phyloP scores from a whole-genome alignment of 2,888 invertebrate species.

The Xanthostigma xanthostigma region DNA sequence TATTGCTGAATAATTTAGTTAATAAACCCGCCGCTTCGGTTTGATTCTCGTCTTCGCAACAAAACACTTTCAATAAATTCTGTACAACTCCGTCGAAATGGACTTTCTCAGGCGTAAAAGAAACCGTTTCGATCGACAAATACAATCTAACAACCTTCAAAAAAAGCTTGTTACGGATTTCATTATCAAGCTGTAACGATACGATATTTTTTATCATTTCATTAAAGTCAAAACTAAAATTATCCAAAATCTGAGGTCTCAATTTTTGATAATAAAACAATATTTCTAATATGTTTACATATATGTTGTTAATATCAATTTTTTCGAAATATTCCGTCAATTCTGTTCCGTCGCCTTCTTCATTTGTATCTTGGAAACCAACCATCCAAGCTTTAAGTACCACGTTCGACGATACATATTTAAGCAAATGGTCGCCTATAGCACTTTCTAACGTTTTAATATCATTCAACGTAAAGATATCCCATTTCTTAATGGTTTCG shows the following conservation, averaged over 20 bases:
- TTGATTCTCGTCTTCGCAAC: conserved; percentile 4
- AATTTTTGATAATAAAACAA: conserved; percentile 36
- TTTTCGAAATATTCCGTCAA: no score
- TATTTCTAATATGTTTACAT: conserved; percentile 31
- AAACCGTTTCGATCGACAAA: neutral
- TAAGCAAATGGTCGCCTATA: conserved; percentile 1
- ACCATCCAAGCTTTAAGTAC: no score
- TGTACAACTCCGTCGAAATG: conserved; percentile 13
- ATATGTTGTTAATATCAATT: no score
- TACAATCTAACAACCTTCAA: conserved; percentile 24
- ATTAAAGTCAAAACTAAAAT: conserved; percentile 13
- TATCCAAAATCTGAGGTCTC: conserved; percentile 36
- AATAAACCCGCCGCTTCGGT: conserved; percentile 28
- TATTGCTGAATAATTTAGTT: conserved; percentile 40
- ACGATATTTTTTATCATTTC: conserved; percentile 8
- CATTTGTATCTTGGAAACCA: no score
- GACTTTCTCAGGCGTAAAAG: conserved; percentile 2
- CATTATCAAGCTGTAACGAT: conserved; percentile 19
- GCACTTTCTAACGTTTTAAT: neutral
- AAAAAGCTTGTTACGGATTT: conserved; percentile 22
- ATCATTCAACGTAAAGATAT: neutral
- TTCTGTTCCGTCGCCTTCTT: no score
- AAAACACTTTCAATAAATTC: no score
- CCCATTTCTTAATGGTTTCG: neutral
- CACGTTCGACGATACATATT: no score